phyloP scores from a whole-genome alignment of 2,113 vertebrate genomes.

The Pelecanoides urinatrix region DNA sequence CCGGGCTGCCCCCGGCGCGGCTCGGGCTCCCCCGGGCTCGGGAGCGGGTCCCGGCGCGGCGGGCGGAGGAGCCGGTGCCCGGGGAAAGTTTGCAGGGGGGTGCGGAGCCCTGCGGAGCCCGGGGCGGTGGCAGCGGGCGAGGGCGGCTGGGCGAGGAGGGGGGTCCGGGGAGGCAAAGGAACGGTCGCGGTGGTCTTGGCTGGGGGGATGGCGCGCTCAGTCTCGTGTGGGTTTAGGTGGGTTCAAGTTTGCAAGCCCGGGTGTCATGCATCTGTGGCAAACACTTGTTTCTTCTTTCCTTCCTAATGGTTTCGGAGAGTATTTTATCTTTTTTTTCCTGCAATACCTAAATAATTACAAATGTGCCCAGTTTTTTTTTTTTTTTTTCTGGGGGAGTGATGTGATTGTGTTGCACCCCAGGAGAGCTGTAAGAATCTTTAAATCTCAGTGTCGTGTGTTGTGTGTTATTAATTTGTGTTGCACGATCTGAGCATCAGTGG shows the following conservation, averaged over 20 bases:
- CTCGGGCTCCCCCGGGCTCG: not conserved
- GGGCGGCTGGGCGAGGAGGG: not conserved
- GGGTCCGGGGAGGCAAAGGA: not conserved
- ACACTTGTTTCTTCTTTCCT: not conserved
- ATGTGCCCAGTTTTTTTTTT: not conserved
- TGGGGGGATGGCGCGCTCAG: accelerated
- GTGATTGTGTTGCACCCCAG: accelerated
- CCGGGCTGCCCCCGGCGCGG: not conserved
- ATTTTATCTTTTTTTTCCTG: too few species aligned
- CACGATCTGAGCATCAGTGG: not conserved
- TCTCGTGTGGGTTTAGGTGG: accelerated
- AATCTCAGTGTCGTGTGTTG: not conserved
- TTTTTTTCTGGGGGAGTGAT: accelerated
- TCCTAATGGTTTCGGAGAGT: accelerated
- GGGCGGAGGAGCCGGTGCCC: not conserved
- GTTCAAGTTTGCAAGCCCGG: not conserved
- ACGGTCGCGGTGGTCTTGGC: accelerated
- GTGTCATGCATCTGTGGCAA: accelerated
- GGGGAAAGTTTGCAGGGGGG: not conserved
- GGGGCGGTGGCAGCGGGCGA: not conserved
- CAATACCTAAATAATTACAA: not conserved
- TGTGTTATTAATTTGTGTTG: not conserved
- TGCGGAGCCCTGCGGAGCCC: not conserved
- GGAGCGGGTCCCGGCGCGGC: not conserved
- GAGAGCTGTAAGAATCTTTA: not conserved